Evolutionary conservation across 2,797 vertebrate species (phyloP), one percentile per base, ranked within the genome.

Genomic region (Arnoldichthys spilopterus): DNA sequence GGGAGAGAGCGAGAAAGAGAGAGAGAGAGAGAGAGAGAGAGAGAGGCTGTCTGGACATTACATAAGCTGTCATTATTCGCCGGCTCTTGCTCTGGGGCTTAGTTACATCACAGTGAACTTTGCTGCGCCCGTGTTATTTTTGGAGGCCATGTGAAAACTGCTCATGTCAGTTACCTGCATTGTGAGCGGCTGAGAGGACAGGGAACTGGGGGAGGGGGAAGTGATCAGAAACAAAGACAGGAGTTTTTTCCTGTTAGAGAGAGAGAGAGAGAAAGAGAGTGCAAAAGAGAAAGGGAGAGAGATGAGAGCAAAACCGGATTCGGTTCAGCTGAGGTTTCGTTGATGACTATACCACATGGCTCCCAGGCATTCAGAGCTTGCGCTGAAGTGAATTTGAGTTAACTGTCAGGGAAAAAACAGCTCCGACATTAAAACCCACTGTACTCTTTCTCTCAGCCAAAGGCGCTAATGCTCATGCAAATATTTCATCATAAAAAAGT

Each of bases 91-190:
- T 85, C 40, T 22, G 9, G 82, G 80, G 82, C 76, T 80, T n/a
- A 1, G 87, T 91, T 88, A 89, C 90, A 83, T 91, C 89, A 92
- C 51, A 66, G 64, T 83, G 86, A 88, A 84, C 85, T 84, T 74
- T 82, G 78, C 79, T 24, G 77, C 6, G 45, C 77, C 82, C 63
- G 80, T 85, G 88, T 90, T 89, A 86, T 85, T 88, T 87, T 82
- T 87, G 88, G 90, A 86, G 74, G 51, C 74, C 72, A 24, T 20
- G 71, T 53, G n/a, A 82, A 66, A 43, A 72, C n/a, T 43, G 47
- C 77, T 74, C 64, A 72, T 76, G 79, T 74, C 78, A 62, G 75
- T 81, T 84, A 88, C 87, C 89, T 91, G 87, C 61, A 67, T 47
- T 76, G 4, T 64, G 28, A 66, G 78, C 30, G 76, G 72, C 51